Evolutionary conservation across 2,113 vertebrate species (phyloP), one percentile per base, ranked within the genome.

Genomic region (Psittacus erithacus): DNA sequence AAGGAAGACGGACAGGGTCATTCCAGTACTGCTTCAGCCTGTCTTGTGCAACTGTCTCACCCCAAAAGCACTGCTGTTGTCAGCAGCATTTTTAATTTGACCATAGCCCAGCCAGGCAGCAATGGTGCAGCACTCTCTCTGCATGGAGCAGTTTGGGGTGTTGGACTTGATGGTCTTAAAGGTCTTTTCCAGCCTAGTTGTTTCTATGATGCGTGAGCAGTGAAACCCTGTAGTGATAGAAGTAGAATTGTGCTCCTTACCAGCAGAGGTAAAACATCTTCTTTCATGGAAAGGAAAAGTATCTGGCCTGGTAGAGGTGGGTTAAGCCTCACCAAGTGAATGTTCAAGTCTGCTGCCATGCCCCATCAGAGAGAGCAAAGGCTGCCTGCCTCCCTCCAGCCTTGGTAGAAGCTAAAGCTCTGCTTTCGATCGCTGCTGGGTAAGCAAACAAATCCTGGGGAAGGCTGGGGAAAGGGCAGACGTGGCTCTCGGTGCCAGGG

Each of bases 1-100:
- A 38, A 57, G 44, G 28, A 70, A 46, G 0, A 1, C 28, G 20
- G 35, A 1, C 28, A 24, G 35, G 19, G 11, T 31, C 17, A 39
- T 57, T 78, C 27, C 27, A 49, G 20, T 49, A 39, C 49, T 69
- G 44, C 35, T 89, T 86, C 44, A 78, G 60, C 18, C 44, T 31
- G 17, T 47, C 64, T 69, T 65, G 28, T 74, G 44, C 65, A 50
- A 27, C 55, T 5, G 2, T 25, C 57, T 78, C 28, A 12, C 35
- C 55, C 41, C 29, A 52, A 44, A 78, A 57, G 27, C 50, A 67
- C 17, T 4, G 8, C 67, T 38, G 5, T 16, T 88, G 64, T 57
- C 33, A 38, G 79, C 28, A 13, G 5, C 33, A 10, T 52, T 71
- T 79, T 59, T 27, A 35, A n/a, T 68, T 38, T 28, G 41, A 62